These are phyloP conservation scores for Melanerpes aurifrons DNA, from an alignment of 2,113 vertebrate species.

Conservation along the genomic window DNA sequence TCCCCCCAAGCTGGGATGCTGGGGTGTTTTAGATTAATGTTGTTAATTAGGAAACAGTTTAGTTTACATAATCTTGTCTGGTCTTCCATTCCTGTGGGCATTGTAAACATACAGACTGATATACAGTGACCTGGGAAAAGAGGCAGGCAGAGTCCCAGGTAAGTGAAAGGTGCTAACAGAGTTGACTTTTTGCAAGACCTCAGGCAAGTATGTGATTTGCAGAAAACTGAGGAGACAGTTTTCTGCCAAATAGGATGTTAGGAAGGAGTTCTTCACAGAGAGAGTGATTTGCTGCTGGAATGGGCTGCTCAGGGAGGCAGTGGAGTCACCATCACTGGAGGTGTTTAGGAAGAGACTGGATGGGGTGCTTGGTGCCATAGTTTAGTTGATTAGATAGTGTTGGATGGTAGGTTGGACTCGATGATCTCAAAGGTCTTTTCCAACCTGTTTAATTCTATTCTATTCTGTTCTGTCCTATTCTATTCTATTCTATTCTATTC, in stretches of 20 bases:
- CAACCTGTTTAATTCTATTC: too few relatives aligned
- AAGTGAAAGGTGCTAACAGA: background rate
- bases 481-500: too few relatives aligned
- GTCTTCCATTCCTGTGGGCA: background rate
- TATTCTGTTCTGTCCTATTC: too few relatives aligned
- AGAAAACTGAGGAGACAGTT: background rate
- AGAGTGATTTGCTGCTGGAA: too few relatives aligned
- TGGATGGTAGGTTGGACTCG: too few relatives aligned
- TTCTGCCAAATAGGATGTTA: background rate
- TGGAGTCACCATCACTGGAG: too few relatives aligned
- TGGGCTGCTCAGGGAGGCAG: too few relatives aligned
- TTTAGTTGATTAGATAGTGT: too few relatives aligned
- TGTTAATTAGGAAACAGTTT: constrained; percentile 38
- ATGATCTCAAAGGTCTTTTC: too few relatives aligned
- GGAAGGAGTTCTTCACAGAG: too few relatives aligned
- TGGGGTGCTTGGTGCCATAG: too few relatives aligned
- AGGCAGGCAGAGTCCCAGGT: background rate
- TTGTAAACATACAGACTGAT: background rate
- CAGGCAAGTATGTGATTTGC: constrained; percentile 22
- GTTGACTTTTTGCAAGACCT: background rate
- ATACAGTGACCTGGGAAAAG: background rate
- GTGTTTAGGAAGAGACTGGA: too few relatives aligned
- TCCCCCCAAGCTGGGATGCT: background rate
- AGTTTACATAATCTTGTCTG: background rate
- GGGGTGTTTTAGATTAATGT: background rate